Evolutionary conservation across 2,888 invertebrate genomes (phyloP), one percentile per base, ranked within the genome.

Genomic region (Scaptomyza parva): DNA sequence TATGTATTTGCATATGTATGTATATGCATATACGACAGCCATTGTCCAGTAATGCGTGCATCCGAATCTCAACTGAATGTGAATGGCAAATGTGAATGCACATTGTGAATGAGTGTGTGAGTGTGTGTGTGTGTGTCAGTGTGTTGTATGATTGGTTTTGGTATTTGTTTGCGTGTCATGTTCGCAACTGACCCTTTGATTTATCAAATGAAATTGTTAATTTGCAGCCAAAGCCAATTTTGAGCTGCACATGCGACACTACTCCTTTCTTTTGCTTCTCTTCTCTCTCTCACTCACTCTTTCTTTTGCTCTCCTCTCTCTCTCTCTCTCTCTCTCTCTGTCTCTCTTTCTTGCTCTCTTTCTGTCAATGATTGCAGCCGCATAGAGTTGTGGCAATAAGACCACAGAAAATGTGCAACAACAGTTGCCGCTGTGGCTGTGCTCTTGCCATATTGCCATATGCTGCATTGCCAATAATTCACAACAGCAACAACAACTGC

Each of bases 191-290:
- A 74, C 74, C 78, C 86, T 83, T 84, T 83, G 84, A 78, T 77
- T 80, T 84, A 85, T 86, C 72, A 81, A 86, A 81, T 88, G 82
- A 70, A 86, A 82, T 88, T 88, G 88, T 87, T 87, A 86, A 76
- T 87, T 88, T 84, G 72, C 78, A 80, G 68, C 58, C 77, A 76
- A 81, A 76, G 78, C 76, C 84, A 82, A 81, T 83, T 83, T 75
- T 78, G 64, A 70, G 65, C 54, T 61, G 67, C 65, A 65, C 44
- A 65, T 65, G 65, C 33, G 65, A 30, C 63, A 37, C 17, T 35
- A 37, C 17, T 35, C 17, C 8, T 35, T 44, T 35, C 53, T 4
- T 17, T 6, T 20, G 20, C 17, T 5, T 0, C 30, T 7, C 9
- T 11, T 18, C 30, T 7, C n/a, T 43, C n/a, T n/a, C n/a, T n/a